These are phyloP conservation scores for Aculops lycopersici DNA, from an alignment of 1,140 invertebrate genomes.

Conservation along the genomic window DNA sequence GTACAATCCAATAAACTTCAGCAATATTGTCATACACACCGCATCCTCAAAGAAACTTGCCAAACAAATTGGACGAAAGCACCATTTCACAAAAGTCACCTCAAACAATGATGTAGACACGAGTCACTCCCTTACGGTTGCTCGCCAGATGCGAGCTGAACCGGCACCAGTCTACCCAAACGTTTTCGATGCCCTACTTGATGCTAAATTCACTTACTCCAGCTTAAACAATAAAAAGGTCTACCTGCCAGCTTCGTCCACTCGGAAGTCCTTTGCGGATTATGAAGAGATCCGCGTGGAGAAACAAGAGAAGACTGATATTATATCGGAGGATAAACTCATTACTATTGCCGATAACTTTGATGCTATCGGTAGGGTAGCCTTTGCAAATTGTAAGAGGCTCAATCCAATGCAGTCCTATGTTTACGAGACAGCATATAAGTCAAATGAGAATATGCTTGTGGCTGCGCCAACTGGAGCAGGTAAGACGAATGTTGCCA, in stretches of 20 bases:
- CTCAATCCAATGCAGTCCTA: conserved; percentile 83
- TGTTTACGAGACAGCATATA: conserved; percentile 74
- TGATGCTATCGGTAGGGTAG: conserved; percentile 35
- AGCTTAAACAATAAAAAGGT: conserved; percentile 39
- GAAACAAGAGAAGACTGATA: background rate
- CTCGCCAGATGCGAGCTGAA: no score
- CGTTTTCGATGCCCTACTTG: conserved; percentile 40
- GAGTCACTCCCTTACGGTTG: no score
- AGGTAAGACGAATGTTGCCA: conserved; percentile 91
- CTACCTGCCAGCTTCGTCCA: conserved; percentile 37
- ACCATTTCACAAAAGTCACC: no score
- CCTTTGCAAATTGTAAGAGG: conserved; percentile 47
- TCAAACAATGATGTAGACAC: no score
- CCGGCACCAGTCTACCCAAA: no score
- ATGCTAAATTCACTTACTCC: conserved; percentile 31
- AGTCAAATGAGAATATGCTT: conserved; percentile 63
- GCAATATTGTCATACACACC: no score
- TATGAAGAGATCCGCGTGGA: conserved; percentile 57
- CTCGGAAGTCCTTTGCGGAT: conserved; percentile 26
- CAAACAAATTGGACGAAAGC: no score
- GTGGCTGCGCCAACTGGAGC: conserved; percentile 79
- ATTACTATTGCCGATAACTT: conserved; percentile 6
- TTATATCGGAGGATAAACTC: background rate
- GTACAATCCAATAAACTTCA: no score
- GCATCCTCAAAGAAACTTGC: no score